Evolutionary conservation across 2,888 invertebrate genomes (phyloP), one percentile per base, ranked within the genome.

Genomic region (Xestia ashworthii): DNA sequence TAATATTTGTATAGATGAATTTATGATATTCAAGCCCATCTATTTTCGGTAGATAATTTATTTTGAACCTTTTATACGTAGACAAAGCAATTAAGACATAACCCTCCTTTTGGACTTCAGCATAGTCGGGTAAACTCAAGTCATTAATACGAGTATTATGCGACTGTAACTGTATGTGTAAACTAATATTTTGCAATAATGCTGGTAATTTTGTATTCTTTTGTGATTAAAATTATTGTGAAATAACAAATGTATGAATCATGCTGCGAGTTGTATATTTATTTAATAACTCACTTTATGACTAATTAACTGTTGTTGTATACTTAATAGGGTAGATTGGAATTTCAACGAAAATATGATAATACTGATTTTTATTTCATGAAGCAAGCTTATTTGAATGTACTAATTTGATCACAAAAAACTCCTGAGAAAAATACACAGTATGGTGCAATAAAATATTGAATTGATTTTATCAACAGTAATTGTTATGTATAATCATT

Each of bases 201-300:
- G 60, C 16, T 62, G n/a, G 44, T 32, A 64, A 74, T 22, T 48
- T 12, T 32, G 41, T 50, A 67, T 76, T 60, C 60, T 71, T 71
- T 71, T 71, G 67, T 74, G 19, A 65, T 71, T 60, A 60, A 65
- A 46, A 55, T 74, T 11, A 65, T 65, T 78, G 53, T 55, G 55
- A 65, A 74, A 62, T 73, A 38, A 55, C 14, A 44, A 44, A 5
- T 38, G 5, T 50, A 68, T 78, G 83, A 82, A 50, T 82, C 82
- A 82, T 74, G 46, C 38, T 66, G 1, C 14, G 5, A 65, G 25
- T 44, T 58, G 32, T 14, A 19, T 44, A 19, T 58, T 38, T 76
- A 67, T 50, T 71, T 44, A 55, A 48, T 50, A 12, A 25, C 1
- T 68, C 3, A 11, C 4, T 53, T 71, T 66, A 41, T 74, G 32